Evolutionary conservation across 2,797 vertebrate species (phyloP).

Genomic region (Oryzias dopingdopingensis): DNA sequence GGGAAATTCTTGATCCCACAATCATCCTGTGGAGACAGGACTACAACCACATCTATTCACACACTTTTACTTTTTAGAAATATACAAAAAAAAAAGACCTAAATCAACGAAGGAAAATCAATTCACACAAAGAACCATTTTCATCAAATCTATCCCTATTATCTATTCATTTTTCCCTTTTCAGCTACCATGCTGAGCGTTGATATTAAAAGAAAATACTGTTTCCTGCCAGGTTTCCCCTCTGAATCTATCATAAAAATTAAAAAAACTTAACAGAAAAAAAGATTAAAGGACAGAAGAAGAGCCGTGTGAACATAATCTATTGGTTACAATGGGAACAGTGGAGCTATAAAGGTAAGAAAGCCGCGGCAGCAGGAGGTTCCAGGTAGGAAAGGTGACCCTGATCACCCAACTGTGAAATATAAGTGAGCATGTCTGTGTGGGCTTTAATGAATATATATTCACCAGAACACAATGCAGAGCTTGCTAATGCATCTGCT

Average conservation of each 20-base stretch:
- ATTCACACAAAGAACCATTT: background rate
- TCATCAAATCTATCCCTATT: background rate
- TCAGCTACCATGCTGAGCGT: too few species aligned
- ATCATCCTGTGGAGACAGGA: background rate
- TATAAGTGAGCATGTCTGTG: constrained; percentile 58
- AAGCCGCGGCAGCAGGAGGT: constrained; percentile 45
- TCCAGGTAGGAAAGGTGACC: constrained; percentile 71
- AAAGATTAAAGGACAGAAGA: background rate
- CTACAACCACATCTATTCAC: background rate
- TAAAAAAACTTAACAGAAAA: background rate
- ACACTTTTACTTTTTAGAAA: constrained; percentile 4
- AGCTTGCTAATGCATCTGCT: constrained; percentile 50
- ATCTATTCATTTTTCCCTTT: background rate
- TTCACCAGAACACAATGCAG: constrained; percentile 51
- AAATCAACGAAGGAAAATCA: constrained; percentile 1
- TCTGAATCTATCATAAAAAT: background rate
- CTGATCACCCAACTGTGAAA: constrained; percentile 70
- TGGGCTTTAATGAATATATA: constrained; percentile 67
- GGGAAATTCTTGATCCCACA: background rate
- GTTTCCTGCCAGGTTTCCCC: too few species aligned
- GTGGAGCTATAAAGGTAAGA: constrained; percentile 20
- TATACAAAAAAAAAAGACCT: background rate
- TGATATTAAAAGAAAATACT: too few species aligned
- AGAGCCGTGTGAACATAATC: constrained; percentile 3
- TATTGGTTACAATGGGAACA: constrained; percentile 4